These are phyloP conservation scores for Tinea trinotella DNA, from an alignment of 2,888 invertebrate genomes.

Conservation along the genomic window DNA sequence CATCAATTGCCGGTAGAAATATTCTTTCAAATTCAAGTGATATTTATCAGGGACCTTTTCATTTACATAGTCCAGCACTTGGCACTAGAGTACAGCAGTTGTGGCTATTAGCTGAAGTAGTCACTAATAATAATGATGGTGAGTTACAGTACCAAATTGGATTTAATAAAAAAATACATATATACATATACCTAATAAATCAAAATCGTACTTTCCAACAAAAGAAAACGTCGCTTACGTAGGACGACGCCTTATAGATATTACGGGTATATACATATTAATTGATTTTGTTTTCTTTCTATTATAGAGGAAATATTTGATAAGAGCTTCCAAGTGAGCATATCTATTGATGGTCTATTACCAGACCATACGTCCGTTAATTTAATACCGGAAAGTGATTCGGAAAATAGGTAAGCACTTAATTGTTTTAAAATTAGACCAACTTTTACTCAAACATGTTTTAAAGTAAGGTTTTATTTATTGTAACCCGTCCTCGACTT, in stretches of 20 bases:
- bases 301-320: constrained; percentile 90
- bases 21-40: constrained; percentile 73
- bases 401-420: constrained; percentile 78
- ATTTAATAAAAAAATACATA: neutral
- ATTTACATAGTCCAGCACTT: constrained; percentile 86
- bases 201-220: neutral
- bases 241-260: no score
- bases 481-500: no score
- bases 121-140: constrained; percentile 90
- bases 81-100: constrained; percentile 93
- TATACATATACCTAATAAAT: neutral
- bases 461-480: no score
- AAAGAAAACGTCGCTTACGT: no score
- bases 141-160: no score
- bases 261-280: no score
- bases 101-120: constrained; percentile 91
- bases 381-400: constrained; percentile 74
- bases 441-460: no score
- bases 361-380: constrained; percentile 81
- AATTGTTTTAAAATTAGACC: no score
- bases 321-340: constrained; percentile 89
- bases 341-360: constrained; percentile 85
- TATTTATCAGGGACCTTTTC: constrained; percentile 86
- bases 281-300: constrained; percentile 19
- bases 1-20: constrained; percentile 72